Percentiles rank a stretch among this genome's conserved stretches.
These are phyloP conservation scores for Formica exsecta DNA, from an alignment of 1,140 invertebrate species.

Conservation along the genomic window DNA sequence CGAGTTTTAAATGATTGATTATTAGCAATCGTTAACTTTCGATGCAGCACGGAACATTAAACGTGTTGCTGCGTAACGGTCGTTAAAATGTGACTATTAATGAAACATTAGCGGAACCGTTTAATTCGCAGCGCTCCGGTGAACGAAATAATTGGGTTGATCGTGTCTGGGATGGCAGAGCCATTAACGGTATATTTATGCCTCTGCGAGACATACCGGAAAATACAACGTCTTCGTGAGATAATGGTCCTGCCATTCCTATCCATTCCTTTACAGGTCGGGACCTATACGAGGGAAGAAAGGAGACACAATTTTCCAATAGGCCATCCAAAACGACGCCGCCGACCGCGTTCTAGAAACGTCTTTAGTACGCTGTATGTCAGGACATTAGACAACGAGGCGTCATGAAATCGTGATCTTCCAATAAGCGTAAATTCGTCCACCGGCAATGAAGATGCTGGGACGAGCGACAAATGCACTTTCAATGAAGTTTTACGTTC, in stretches of 20 bases:
- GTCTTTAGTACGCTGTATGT: constrained; percentile 68
- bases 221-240: constrained; percentile 63
- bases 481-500: constrained; percentile 62
- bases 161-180: constrained; percentile 35
- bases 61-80: background rate
- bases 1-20: constrained; percentile 32
- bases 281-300: background rate
- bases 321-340: constrained; percentile 60
- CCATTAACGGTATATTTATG: constrained; percentile 73
- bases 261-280: background rate
- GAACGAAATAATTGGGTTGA: constrained; percentile 64
- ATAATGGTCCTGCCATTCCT: constrained; percentile 48
- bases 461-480: constrained; percentile 44
- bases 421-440: constrained; percentile 71
- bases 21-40: constrained; percentile 34
- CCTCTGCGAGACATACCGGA: constrained; percentile 27
- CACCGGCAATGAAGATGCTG: constrained; percentile 35
- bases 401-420: constrained; percentile 77
- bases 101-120: constrained; percentile 49
- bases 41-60: constrained; percentile 10
- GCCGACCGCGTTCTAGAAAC: constrained; percentile 41
- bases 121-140: constrained; percentile 52
- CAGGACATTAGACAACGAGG: constrained; percentile 56
- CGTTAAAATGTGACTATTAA: constrained; percentile 49
- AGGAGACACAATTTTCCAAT: constrained; percentile 64